Percentiles rank a stretch among this genome's conserved stretches.
These are phyloP conservation scores for Melanogrammus aeglefinus DNA, from an alignment of 2,797 vertebrate species.

Conservation along the genomic window DNA sequence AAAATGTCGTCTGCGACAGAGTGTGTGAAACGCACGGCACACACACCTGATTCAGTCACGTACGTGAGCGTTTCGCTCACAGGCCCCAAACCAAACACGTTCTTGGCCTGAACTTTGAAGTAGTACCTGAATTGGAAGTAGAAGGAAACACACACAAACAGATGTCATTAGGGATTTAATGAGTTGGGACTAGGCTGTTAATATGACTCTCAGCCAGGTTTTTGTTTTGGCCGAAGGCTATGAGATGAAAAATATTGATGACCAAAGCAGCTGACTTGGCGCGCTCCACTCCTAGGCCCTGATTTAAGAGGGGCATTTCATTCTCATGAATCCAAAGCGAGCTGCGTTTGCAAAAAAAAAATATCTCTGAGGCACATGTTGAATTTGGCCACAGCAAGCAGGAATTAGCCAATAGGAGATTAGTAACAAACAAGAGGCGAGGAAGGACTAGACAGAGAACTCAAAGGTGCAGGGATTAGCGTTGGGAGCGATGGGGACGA, in stretches of 20 bases:
- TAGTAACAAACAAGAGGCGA: constrained; percentile 14
- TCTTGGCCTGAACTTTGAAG: constrained; percentile 97
- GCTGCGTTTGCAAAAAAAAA: constrained; percentile 33
- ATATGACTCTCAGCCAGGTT: constrained; percentile 26
- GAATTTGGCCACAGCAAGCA: constrained; percentile 24
- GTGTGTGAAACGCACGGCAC: constrained; percentile 6
- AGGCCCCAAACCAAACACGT: constrained; percentile 90
- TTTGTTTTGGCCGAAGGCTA: constrained; percentile 30
- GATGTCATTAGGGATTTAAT: constrained; percentile 17
- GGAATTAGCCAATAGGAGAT: neutral
- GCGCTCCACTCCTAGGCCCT: constrained; percentile 29
- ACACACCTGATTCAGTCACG: constrained; percentile 94
- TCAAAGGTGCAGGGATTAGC: constrained; percentile 1
- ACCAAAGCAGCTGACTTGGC: constrained; percentile 46
- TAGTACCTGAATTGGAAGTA: constrained; percentile 82
- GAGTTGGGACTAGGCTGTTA: constrained; percentile 24
- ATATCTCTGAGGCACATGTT: constrained; percentile 40
- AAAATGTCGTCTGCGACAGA: neutral
- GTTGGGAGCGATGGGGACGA: neutral
- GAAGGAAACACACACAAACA: neutral
- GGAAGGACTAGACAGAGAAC: constrained; percentile 22
- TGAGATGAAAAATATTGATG: constrained; percentile 44
- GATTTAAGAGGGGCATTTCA: constrained; percentile 48
- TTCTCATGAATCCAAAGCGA: constrained; percentile 41
- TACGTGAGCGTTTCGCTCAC: constrained; percentile 89